These are phyloP conservation scores for Aspidoscelis tigris DNA, from an alignment of 2,113 vertebrate species.

Conservation along the genomic window DNA sequence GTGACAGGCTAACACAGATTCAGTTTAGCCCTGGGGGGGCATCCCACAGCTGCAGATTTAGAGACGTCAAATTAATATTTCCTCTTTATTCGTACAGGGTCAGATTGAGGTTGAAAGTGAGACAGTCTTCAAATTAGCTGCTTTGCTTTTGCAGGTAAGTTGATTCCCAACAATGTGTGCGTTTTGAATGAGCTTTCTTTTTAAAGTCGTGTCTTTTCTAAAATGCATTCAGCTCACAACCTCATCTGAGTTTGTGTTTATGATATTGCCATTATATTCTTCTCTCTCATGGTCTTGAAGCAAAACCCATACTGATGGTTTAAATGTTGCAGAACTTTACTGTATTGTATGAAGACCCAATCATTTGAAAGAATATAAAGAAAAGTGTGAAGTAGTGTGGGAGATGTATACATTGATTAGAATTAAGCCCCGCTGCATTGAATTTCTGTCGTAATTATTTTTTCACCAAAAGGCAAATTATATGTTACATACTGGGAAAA, in stretches of 20 bases:
- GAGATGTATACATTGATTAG: background rate
- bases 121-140: conserved; percentile 91
- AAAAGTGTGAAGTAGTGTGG: background rate
- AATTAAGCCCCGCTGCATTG: background rate
- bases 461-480: background rate
- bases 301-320: background rate
- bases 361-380: background rate
- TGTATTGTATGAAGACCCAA: fast-evolving
- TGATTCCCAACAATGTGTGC: background rate
- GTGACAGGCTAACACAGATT: conserved; percentile 53
- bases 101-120: conserved; percentile 90
- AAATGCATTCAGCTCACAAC: conserved; percentile 10
- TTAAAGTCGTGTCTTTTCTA: conserved; percentile 1
- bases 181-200: fast-evolving
- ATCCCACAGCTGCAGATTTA: background rate
- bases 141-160: conserved; percentile 93
- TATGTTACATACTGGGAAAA: background rate
- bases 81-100: conserved; percentile 78
- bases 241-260: conserved; percentile 1
- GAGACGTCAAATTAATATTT: conserved; percentile 33
- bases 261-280: background rate
- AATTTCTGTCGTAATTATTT: background rate
- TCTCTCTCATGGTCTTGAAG: fast-evolving
- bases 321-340: fast-evolving
- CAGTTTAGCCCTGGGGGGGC: conserved; percentile 31